Percentiles rank a stretch among this genome's conserved stretches.
phyloP scores from a whole-genome alignment of 2,888 invertebrate species.

The Entomobrya proxima region DNA sequence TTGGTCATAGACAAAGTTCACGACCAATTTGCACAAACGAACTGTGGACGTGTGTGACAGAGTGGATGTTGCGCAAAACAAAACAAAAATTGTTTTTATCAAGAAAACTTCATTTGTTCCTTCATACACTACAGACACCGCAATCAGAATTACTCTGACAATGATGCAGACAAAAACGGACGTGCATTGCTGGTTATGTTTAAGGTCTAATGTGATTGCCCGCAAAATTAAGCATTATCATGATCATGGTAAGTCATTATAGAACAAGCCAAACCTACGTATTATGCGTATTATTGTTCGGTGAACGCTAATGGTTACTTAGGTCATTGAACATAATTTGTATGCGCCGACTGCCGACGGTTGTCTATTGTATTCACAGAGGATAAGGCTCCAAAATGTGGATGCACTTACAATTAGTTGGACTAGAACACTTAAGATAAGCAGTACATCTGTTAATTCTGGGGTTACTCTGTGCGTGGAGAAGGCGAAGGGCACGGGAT shows the following conservation, averaged over 20 bases:
- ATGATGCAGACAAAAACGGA: neutral
- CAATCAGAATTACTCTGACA: too few species aligned
- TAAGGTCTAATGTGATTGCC: neutral
- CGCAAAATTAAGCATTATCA: too few species aligned
- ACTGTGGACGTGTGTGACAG: too few species aligned
- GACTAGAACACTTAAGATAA: neutral
- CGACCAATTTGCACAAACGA: neutral
- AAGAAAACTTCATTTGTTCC: neutral
- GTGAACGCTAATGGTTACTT: too few species aligned
- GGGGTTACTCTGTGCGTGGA: slow-evolving; percentile 35
- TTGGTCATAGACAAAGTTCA: neutral
- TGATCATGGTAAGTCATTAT: too few species aligned
- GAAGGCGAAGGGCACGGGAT: slow-evolving; percentile 62
- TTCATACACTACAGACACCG: too few species aligned
- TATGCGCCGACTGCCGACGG: neutral
- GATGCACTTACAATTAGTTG: neutral
- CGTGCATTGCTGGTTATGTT: neutral
- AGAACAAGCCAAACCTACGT: too few species aligned
- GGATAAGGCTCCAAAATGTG: neutral
- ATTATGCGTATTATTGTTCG: too few species aligned
- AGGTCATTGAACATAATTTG: too few species aligned
- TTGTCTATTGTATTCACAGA: neutral
- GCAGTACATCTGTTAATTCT: neutral
- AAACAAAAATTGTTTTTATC: neutral
- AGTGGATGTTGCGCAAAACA: neutral